Conservation (phyloP, 1,140 invertebrate species). For the Octopus bimaculoides region DNA sequence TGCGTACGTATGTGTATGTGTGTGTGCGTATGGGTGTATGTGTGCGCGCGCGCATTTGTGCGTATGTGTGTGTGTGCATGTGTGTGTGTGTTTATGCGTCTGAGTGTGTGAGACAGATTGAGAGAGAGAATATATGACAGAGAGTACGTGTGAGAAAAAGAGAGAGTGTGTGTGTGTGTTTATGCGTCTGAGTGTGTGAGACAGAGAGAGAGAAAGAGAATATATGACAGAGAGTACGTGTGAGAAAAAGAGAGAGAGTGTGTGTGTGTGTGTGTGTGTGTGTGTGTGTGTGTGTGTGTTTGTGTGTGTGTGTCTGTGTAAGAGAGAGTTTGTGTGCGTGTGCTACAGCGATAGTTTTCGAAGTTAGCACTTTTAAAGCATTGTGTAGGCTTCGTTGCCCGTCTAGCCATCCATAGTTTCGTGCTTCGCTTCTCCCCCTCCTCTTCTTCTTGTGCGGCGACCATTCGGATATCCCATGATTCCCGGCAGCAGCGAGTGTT, state of each 20-base stretch:
- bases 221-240: too few relatives aligned
- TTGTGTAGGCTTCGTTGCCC: background rate
- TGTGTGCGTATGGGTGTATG: background rate
- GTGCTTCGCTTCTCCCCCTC: background rate
- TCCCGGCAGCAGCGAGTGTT: constrained; percentile 18
- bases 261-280: background rate
- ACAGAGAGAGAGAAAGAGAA: background rate
- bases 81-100: background rate
- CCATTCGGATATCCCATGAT: constrained; percentile 4
- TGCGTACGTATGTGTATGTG: constrained; percentile 12
- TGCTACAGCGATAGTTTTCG: background rate
- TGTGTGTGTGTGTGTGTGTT: background rate
- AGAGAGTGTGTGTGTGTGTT: background rate
- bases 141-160: background rate
- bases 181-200: background rate
- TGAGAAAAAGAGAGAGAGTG: background rate
- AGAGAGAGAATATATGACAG: background rate
- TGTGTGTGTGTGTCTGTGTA: constrained; percentile 12
- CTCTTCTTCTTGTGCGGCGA: background rate
- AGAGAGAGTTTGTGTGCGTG: constrained; percentile 16
- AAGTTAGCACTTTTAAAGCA: background rate
- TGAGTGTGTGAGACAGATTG: background rate
- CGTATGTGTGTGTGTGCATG: background rate
- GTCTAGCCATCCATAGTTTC: background rate
- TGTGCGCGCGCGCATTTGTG: constrained; percentile 11